Base-by-base conservation (phyloP, 1,140 invertebrate species). In the Lepidurus couesii region DNA sequence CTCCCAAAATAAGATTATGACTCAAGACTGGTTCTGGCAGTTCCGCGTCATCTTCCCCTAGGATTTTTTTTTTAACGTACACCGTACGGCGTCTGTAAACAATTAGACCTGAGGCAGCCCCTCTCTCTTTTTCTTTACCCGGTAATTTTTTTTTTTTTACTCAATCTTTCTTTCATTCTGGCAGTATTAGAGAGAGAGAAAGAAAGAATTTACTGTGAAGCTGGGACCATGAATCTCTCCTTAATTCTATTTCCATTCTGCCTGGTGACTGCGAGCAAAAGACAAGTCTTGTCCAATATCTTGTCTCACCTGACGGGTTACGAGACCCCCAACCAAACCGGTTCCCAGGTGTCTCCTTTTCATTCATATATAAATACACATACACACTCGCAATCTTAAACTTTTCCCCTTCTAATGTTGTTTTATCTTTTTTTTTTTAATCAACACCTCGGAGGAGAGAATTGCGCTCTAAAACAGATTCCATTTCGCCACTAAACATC, bases 271-370 rank as follows among this genome's bases (percentile, higher is more conserved):
- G 13, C 53, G 21, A 65, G 53, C 53, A 21, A 65, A 65, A 16
- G 9, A 65, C 53, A 65, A 16, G 53, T 65, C 53, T 65, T 65
- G 53, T 65, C 53, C 53, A 65, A 65, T 21, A 65, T 65, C 53
- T 65, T 65, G 53, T 65, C 53, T 65, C 53, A 65, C 53, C 53
- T 65, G 53, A 65, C 21, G 53, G 53, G 16, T 9, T 65, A 65
- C 53, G 53, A 65, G 53, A 65, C 7, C 13, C 53, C 53, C 21
- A 65, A 21, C 13, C 53, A 65, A 65, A 65, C 53, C 53, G 53
- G 53, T 65, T 65, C 21, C 13, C 9, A n/a, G 21, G n/a, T 21
- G 53, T 65, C 53, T 21, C 53, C 21, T 65, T 65, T 65, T 65
- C 53, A 65, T 65, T 65, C 53, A 65, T 65, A 65, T 34, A 34